Conservation (phyloP, 2,888 invertebrate genomes). For the Chalcosyrphus nemorum region DNA sequence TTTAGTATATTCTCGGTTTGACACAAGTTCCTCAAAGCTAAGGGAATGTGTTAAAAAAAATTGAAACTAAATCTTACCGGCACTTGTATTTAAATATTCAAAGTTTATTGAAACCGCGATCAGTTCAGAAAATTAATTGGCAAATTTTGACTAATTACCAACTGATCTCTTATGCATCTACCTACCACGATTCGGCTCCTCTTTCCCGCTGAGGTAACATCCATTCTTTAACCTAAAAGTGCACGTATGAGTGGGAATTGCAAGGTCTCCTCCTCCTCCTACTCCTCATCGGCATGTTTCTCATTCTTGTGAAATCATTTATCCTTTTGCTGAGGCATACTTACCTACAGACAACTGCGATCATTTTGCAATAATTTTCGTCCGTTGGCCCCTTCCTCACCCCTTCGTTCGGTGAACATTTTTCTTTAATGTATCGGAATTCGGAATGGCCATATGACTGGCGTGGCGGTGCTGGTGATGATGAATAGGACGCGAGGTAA, state of each 20-base stretch:
- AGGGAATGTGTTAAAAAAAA: no score
- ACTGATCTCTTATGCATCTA: no score
- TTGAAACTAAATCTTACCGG: no score
- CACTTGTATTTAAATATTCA: no score
- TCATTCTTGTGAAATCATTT: constrained; percentile 10
- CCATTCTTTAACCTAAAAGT: not conserved
- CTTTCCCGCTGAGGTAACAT: no score
- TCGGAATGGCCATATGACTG: constrained; percentile 58
- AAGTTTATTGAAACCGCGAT: no score
- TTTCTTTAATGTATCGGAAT: constrained; percentile 51
- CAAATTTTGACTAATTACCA: no score
- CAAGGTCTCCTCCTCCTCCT: no score
- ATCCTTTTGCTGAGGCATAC: not conserved
- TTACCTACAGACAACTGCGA: not conserved
- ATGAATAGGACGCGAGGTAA: constrained; percentile 12
- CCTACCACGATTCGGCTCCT: no score
- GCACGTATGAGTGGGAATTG: not conserved
- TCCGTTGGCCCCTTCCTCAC: constrained; percentile 14
- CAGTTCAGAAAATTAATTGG: no score
- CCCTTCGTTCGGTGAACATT: constrained; percentile 21
- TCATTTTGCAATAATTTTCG: constrained; percentile 34
- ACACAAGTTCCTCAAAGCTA: no score
- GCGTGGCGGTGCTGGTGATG: not conserved
- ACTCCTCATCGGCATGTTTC: not conserved
- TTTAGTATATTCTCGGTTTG: no score